Base-by-base conservation (phyloP, 2,888 invertebrate species). In the Endomychus coccineus region DNA sequence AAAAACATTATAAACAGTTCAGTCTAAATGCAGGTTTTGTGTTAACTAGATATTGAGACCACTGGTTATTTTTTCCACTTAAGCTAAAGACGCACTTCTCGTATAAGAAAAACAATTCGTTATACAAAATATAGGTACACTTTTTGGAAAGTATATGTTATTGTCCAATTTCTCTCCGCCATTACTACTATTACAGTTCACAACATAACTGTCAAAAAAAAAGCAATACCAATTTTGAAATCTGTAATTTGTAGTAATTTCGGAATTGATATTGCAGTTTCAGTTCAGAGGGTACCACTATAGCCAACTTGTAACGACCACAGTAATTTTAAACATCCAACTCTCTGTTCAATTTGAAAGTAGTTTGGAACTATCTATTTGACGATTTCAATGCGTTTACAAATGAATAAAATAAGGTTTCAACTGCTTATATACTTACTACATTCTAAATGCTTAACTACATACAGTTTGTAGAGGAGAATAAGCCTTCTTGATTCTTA, bases 101-200 rank as follows among this genome's bases (percentile, higher is more conserved):
- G 27, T 21, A 24, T 43, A 33, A 39, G 13, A 33, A 47, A 47
- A 47, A 44, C 42, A 39, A 44, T 46, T 46, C 53, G 46, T 50
- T 55, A 54, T 51, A 53, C 51, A 50, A 53, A 53, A 53, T 55
- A 50, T 49, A 46, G 42, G 48, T 41, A 49, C 45, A 58, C 54
- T 53, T 58, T 50, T 52, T 52, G 51, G 48, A 51, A 55, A 55
- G 46, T 53, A 50, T 45, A 62, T 65, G 62, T 65, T 66, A 63
- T 66, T 65, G 65, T 65, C 61, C 61, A 54, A 60, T 52, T 61
- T 56, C 49, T 55, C 54, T 62, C 60, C 64, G 66, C 66, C 64
- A 66, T 66, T 66, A 64, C 60, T 46, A 52, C 50, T 46, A 44
- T 48, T 44, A 44, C 48, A 44, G 48, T 48, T 45, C 45, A 30